Conservation (phyloP, 2,797 vertebrate species). For the Anguilla marmorata region DNA sequence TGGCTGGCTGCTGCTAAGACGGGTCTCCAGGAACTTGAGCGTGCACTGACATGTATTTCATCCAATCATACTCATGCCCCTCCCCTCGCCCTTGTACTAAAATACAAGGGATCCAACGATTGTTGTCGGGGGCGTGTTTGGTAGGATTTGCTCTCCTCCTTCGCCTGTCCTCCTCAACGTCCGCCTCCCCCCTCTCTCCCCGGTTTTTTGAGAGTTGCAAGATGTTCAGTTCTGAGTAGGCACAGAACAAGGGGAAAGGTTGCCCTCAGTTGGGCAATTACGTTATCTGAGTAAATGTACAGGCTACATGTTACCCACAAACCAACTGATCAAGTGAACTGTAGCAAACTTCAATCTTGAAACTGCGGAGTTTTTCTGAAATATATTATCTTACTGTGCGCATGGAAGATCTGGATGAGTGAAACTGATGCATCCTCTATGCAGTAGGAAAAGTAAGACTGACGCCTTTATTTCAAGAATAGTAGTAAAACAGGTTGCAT, state of each 20-base stretch:
- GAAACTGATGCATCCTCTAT: conserved; percentile 3
- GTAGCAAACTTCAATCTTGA: background rate
- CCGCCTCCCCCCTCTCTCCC: conserved; percentile 52
- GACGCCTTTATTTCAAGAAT: background rate
- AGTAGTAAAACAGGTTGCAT: conserved; percentile 28
- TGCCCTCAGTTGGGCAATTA: conserved; percentile 52
- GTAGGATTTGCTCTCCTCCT: conserved; percentile 65
- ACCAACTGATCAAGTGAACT: background rate
- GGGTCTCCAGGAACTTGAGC: conserved; percentile 54
- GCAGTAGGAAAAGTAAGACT: conserved; percentile 13
- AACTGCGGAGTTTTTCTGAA: background rate
- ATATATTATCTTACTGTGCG: background rate
- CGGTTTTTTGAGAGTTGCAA: conserved; percentile 89
- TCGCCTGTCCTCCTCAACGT: background rate
- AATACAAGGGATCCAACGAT: conserved; percentile 74
- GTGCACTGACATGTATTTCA: conserved; percentile 63
- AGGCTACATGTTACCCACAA: conserved; percentile 42
- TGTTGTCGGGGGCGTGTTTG: conserved; percentile 60
- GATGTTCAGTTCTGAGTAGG: conserved; percentile 85
- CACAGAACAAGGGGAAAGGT: conserved; percentile 70
- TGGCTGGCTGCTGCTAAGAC: conserved; percentile 57
- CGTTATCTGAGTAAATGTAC: conserved; percentile 53
- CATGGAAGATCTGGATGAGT: conserved; percentile 5
- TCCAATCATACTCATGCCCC: conserved; percentile 63
- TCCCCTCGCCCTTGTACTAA: conserved; percentile 47